phyloP scores from a whole-genome alignment of 2,888 invertebrate species.

The Agrochola lychnidis region DNA sequence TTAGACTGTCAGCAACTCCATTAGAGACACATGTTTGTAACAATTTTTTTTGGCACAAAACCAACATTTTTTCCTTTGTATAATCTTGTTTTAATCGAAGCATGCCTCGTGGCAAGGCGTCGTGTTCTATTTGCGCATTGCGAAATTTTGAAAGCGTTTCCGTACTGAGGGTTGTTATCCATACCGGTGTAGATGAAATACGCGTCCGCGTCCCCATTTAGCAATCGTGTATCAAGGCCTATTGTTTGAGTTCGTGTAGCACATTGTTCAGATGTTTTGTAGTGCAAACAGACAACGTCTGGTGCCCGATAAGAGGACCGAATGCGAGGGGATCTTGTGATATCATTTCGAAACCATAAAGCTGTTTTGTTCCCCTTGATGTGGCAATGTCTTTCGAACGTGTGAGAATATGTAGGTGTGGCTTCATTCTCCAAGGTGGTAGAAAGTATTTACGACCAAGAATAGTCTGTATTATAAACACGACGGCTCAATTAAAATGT shows the following conservation, averaged over 20 bases:
- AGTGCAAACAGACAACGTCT: constrained; percentile 79
- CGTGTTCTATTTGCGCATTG: constrained; percentile 60
- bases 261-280: constrained; percentile 78
- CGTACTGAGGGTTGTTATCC: constrained; percentile 57
- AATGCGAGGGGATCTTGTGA: constrained; percentile 67
- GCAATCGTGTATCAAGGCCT: constrained; percentile 68
- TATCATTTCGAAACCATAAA: constrained; percentile 59
- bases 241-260: constrained; percentile 78
- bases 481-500: constrained; percentile 43
- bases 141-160: constrained; percentile 58
- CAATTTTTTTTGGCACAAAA: constrained; percentile 73
- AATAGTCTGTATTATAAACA: constrained; percentile 36
- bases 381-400: constrained; percentile 37
- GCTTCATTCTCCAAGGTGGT: constrained; percentile 22
- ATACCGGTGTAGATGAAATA: constrained; percentile 63
- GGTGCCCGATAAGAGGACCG: constrained; percentile 77
- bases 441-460: constrained; percentile 41
- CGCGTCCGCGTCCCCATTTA: constrained; percentile 71
- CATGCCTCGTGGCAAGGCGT: constrained; percentile 28
- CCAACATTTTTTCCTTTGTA: constrained; percentile 67
- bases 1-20: constrained; percentile 67
- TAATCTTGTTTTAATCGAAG: constrained; percentile 49
- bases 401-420: constrained; percentile 29
- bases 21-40: constrained; percentile 68
- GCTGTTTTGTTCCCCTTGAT: constrained; percentile 52